Evolutionary conservation across 2,113 vertebrate genomes (phyloP).

Genomic region (Stigmatopora nigra): DNA sequence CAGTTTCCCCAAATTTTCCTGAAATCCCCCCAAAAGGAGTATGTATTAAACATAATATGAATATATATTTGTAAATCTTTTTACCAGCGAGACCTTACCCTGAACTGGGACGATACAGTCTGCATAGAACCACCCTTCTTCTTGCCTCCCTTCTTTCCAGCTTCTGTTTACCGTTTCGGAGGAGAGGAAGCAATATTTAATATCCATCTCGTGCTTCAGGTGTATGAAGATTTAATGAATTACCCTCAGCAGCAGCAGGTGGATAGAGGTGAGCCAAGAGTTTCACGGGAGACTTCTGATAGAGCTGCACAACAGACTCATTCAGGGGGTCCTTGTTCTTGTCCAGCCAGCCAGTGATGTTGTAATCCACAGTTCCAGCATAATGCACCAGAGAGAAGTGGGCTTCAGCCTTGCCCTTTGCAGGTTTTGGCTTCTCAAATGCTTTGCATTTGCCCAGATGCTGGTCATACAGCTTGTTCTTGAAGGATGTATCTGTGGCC

Average conservation of each 20-base stretch:
- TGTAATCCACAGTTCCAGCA: constrained; percentile 83
- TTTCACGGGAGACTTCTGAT: constrained; percentile 61
- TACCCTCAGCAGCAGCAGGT: constrained; percentile 45
- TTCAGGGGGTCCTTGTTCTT: constrained; percentile 65
- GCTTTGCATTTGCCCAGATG: constrained; percentile 56
- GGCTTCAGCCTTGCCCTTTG: constrained; percentile 78
- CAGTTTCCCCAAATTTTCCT: constrained; percentile 56
- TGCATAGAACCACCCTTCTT: constrained; percentile 62
- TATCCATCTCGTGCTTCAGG: not conserved
- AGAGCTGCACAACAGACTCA: constrained; percentile 58
- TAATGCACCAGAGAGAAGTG: constrained; percentile 85
- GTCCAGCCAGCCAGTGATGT: constrained; percentile 59
- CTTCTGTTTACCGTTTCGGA: not conserved
- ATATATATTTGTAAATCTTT: not conserved
- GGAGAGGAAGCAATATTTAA: not conserved
- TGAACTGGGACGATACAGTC: constrained; percentile 60
- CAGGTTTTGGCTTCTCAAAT: constrained; percentile 80
- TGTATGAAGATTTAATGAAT: not conserved
- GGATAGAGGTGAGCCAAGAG: constrained; percentile 44
- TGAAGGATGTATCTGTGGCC: constrained; percentile 59
- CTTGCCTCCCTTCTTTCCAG: constrained; percentile 53
- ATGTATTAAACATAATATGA: not conserved
- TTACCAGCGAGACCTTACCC: constrained; percentile 27
- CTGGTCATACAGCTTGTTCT: constrained; percentile 63
- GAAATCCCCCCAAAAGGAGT: not conserved